Evolutionary conservation across 2,797 vertebrate species (phyloP), one percentile per base, ranked within the genome.

Genomic region (Martes flavigula): DNA sequence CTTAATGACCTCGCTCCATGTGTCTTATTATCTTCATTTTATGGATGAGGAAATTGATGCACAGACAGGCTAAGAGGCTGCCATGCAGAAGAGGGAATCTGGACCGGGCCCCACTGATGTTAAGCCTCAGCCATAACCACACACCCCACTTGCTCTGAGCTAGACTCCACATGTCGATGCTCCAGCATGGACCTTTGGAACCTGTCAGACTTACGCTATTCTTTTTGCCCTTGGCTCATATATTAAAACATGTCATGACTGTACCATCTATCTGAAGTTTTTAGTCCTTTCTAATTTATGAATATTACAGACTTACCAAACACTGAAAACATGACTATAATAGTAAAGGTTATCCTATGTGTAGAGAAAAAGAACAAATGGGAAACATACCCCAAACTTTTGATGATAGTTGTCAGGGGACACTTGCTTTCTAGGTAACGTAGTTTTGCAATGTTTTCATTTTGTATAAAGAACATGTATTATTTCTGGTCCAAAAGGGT

Each of bases 401-500:
- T 46, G 64, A 81, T n/a, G 18, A 64, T 30, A 27, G 30, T 35
- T 79, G 3, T 27, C 35, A 83, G 32, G 48, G 73, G 11, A 89
- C 13, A 86, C 64, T 79, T 62, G 46, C 51, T 92, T 96, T 68
- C 27, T 77, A 79, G 54, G 40, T 60, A 79, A 46, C 40, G 5
- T 85, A 51, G 38, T 88, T 94, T 82, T 48, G 32, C 68, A 92
- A 54, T 54, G 91, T 77, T 93, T 95, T 86, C 89, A 79, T 66
- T 94, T 90, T 85, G 56, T 51, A 7, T 75, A 82, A 93, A 23
- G 68, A 89, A 30, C 46, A 40, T 38, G 7, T 62, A 86, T 90
- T 87, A 92, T 96, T 95, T 96, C 91, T 93, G 95, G 72, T 66
- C 75, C 35, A 68, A 97, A 94, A 87, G 86, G 58, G 89, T 70